Percentiles rank a stretch among this genome's conserved stretches.
These are phyloP conservation scores for Salvelinus alpinus DNA, from an alignment of 2,113 vertebrate genomes.

Conservation along the genomic window DNA sequence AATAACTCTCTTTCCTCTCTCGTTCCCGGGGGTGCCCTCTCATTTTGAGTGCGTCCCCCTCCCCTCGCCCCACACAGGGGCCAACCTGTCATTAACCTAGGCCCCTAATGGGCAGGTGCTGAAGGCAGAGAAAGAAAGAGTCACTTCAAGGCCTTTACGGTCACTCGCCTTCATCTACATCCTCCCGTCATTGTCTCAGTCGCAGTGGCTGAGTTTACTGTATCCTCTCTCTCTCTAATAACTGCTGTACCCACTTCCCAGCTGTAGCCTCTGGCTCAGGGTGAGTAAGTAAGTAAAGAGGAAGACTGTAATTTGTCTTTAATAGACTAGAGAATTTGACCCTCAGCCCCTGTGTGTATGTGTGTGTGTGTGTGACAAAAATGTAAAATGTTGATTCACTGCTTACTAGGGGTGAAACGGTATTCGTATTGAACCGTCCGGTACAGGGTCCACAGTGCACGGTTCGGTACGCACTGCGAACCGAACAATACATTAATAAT, in stretches of 20 bases:
- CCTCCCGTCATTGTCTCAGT: neutral
- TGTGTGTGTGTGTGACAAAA: neutral
- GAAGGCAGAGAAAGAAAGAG: slow-evolving; percentile 57
- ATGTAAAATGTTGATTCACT: neutral
- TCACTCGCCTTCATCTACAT: slow-evolving; percentile 47
- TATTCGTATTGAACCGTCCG: no score
- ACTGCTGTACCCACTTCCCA: slow-evolving; percentile 33
- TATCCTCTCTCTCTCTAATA: slow-evolving; percentile 32
- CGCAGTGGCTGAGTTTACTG: neutral
- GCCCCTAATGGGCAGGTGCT: slow-evolving; percentile 75
- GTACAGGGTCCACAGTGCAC: no score
- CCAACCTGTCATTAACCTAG: slow-evolving; percentile 72
- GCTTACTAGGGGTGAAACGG: neutral
- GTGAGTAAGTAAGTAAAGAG: slow-evolving; percentile 11
- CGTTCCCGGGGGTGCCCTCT: slow-evolving; percentile 59
- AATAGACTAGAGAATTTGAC: slow-evolving; percentile 20
- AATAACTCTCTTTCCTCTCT: slow-evolving; percentile 26
- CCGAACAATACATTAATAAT: no score
- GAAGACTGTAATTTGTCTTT: slow-evolving; percentile 52
- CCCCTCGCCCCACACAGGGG: neutral
- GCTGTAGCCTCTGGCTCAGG: slow-evolving; percentile 35
- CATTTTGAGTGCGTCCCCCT: slow-evolving; percentile 53
- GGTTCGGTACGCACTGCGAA: no score
- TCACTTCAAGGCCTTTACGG: slow-evolving; percentile 28
- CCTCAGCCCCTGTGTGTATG: neutral